Evolutionary conservation across 2,113 vertebrate species (phyloP), one percentile per base, ranked within the genome.

Genomic region (Tylochromis polylepis): DNA sequence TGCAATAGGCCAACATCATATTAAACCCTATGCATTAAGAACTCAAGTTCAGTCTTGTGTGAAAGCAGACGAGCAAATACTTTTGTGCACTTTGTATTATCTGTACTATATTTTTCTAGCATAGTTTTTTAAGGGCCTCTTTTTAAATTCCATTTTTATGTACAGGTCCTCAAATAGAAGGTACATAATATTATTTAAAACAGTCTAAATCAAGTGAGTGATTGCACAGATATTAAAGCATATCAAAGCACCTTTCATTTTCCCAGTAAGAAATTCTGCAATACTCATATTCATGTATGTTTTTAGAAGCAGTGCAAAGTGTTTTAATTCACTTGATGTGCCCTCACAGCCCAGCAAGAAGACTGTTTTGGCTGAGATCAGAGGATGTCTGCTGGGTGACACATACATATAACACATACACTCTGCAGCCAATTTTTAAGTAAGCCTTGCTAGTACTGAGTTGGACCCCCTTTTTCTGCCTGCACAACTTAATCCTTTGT

Each of bases 111-210:
- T 46, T 46, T 72, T 46, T 70, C 12, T 70, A 24, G n/a, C 36
- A 10, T 43, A 5, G 12, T 27, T 70, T 70, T 43, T 3, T 16
- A 34, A 72, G 15, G 9, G 22, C 8, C 41, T 49, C 9, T 72
- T 43, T 46, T 67, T 20, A n/a, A 6, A 38, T 67, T 70, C n/a
- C 15, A 43, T 43, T 70, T 24, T 49, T 49, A 49, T 72, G 46
- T 49, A 72, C 67, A 72, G 15, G 5, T 72, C 41, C 41, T 49
- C 65, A 49, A 11, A 0, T 72, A 27, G 9, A 2, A 72, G 9
- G 22, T n/a, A 24, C n/a, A 41, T 67, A 41, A 24, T 41, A 41
- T 72, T 49, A 14, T 72, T 49, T 72, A 49, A 72, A 72, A 72
- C 67, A 72, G 34, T 36, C 5, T 7, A 36, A 67, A 38, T 67